Evolutionary conservation across 1,140 invertebrate genomes (phyloP).

Genomic region (Rhizoglyphus robini): DNA sequence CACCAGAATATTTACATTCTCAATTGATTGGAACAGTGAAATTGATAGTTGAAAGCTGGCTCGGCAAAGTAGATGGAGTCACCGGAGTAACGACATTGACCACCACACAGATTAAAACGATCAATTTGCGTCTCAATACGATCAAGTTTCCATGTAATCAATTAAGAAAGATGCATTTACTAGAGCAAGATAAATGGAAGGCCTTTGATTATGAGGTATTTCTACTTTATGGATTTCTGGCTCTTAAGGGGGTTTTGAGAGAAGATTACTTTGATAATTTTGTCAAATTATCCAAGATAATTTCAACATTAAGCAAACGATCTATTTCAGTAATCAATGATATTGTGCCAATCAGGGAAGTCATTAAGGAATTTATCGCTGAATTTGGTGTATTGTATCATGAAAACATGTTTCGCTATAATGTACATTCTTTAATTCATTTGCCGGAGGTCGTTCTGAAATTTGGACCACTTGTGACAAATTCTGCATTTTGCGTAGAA

Average conservation of each 20-base stretch:
- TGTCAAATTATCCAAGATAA: neutral
- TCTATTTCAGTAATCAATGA: neutral
- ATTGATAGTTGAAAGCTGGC: neutral
- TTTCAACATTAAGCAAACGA: neutral
- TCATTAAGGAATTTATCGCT: neutral
- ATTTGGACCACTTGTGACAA: neutral
- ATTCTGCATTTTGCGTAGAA: neutral
- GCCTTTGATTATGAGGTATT: neutral
- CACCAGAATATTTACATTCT: neutral
- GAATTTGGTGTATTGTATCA: neutral
- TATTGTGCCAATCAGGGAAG: neutral
- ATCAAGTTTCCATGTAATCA: neutral
- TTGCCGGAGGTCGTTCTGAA: neutral
- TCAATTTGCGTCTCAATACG: neutral
- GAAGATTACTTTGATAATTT: neutral
- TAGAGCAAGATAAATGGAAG: neutral
- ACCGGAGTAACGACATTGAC: neutral
- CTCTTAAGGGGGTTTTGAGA: neutral
- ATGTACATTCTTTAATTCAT: neutral
- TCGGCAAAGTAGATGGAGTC: neutral
- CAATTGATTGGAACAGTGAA: neutral
- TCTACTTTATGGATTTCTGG: neutral
- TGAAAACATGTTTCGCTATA: neutral
- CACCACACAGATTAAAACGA: neutral
- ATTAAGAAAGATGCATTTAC: neutral